Base-by-base conservation (phyloP, 2,797 vertebrate species). In the Caiman crocodilus region DNA sequence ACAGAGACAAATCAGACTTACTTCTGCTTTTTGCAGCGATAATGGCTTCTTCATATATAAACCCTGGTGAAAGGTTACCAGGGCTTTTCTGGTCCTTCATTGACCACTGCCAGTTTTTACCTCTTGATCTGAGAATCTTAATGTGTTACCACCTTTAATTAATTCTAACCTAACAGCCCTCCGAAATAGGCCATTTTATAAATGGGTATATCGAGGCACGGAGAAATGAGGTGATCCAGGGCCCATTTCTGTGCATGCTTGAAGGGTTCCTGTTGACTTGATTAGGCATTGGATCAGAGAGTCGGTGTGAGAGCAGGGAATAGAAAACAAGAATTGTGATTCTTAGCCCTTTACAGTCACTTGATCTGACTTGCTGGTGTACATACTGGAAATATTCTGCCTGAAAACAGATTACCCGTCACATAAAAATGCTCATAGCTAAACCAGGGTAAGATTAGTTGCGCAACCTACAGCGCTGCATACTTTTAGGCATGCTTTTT, bases 51-150 rank as follows among this genome's bases (percentile, higher is more conserved):
- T 74, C 42, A 16, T 65, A 42, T n/a, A n/a, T n/a, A n/a, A n/a
- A n/a, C n/a, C n/a, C 56, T 2, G n/a, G 60, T 42, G 77, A n/a
- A 55, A 42, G 56, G 28, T 11, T 30, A 87, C 8, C 55, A 30
- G 87, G 79, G 75, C 12, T 28, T n/a, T 26, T 15, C 14, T 5
- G 63, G 17, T 14, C 20, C 16, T 28, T 50, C 18, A 2, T n/a
- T 73, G 59, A 50, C 35, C 26, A 32, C 20, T 30, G 26, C 56
- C 17, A 13, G 76, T 55, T 26, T 3, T 20, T 58, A 84, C 50
- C 42, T 5, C 56, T 5, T 0, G 35, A 58, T 2, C 26, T 42
- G 58, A n/a, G 5, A 4, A 15, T 65, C 30, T 63, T 0, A 0
- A 85, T 0, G 13, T 57, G 63, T 85, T 35, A 57, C 55, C 2